phyloP scores from a whole-genome alignment of 2,888 invertebrate genomes.

The Thereva nobilitata region DNA sequence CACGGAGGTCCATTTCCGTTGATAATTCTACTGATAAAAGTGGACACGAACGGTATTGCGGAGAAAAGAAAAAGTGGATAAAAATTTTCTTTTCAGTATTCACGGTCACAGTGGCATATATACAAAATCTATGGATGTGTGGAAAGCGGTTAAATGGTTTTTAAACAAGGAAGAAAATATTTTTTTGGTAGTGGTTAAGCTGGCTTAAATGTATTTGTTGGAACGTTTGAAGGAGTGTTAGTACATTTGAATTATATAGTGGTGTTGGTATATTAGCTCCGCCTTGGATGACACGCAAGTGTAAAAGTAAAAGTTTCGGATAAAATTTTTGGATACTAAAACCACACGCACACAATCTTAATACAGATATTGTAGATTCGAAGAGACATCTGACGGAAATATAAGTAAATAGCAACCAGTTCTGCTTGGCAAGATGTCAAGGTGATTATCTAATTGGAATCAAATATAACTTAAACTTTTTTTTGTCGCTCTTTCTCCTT shows the following conservation, averaged over 20 bases:
- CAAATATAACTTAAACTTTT: background rate
- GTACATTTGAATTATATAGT: constrained; percentile 2
- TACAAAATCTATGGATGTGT: too few relatives aligned
- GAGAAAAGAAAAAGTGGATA: background rate
- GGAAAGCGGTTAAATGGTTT: too few relatives aligned
- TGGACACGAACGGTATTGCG: background rate
- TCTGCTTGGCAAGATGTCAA: background rate
- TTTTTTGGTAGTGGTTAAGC: background rate
- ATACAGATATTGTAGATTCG: background rate
- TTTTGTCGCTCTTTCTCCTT: too few relatives aligned
- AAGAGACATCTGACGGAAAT: constrained; percentile 26
- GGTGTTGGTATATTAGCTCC: background rate
- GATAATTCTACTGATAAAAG: constrained; percentile 30
- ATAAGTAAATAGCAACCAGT: constrained; percentile 2
- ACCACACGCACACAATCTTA: background rate
- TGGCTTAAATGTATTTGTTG: background rate
- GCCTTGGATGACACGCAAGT: too few relatives aligned
- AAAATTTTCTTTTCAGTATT: background rate
- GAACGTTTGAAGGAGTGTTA: background rate
- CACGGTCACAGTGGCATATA: background rate
- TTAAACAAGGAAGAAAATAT: background rate
- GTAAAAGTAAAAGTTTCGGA: too few relatives aligned
- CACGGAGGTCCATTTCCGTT: constrained; percentile 31
- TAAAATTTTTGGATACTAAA: too few relatives aligned
- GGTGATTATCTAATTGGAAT: constrained; percentile 15